Base-by-base conservation (phyloP, 1,140 invertebrate genomes). In the Apocrypta bakeri region DNA sequence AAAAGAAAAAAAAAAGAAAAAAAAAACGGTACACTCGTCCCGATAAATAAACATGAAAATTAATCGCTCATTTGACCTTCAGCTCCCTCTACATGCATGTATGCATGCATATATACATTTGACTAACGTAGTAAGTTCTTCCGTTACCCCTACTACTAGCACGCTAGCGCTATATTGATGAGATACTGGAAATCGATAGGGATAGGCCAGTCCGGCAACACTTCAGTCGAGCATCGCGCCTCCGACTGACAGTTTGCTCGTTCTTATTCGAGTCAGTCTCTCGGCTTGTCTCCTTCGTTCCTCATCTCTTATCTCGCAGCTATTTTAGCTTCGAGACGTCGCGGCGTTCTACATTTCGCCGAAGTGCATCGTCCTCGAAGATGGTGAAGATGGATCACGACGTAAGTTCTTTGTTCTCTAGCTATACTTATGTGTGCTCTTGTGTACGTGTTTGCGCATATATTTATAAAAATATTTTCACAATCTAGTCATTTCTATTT, bases 311-410 rank as follows among this genome's bases (percentile, higher is more conserved):
- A 17, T n/a, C 25, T 12, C 21, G 27, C 2, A 27, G 17, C n/a
- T 40, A 21, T 11, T 56, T 79, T 75, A 68, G 25, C 71, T 75
- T 79, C 82, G 82, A 27, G 40, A 83, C 82, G 82, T 71, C 82
- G 82, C 76, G 82, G 82, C 76, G 82, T n/a, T 80, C 80, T 25
- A 79, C 77, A 71, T 76, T 56, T 81, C 82, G 71, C 33, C 80
- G 79, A 12, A 69, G 27, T 64, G 64, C 77, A 76, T 75, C 84
- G 48, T 84, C 81, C 11, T 69, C 48, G 68, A 91, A 89, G 79
- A 92, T 92, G 91, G 90, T 92, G 74, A 92, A 92, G 66, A 91
- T 92, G 91, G 91, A 92, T 1, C 91, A 92, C 56, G 91, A 92
- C 74, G 91, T 92, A 81, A 91, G 90, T 89, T 61, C 37, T 14